Evolutionary conservation across 2,113 vertebrate genomes (phyloP), one percentile per base, ranked within the genome.

Genomic region (Gila orcuttii): DNA sequence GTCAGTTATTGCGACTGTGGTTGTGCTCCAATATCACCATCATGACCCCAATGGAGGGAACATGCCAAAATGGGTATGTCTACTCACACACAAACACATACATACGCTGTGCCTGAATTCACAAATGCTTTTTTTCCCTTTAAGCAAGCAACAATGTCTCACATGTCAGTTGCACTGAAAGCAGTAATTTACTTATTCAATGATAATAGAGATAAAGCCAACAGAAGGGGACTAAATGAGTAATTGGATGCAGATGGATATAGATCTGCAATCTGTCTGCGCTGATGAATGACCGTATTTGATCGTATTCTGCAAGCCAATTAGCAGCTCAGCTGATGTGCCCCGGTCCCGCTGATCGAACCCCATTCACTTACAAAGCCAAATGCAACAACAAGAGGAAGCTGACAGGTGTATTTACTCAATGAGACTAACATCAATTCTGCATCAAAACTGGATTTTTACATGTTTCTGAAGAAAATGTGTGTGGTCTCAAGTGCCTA

Each of bases 21-120:
- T 96, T 50, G 95, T 96, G 57, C 92, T 96, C 74, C 95, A 95
- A 89, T 96, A 96, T 87, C 95, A 96, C 82, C 96, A 96, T 86
- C 95, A 95, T 2, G 95, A 96, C 86, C 95, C 96, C 0, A 95
- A 94, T 0, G 95, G 95, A 86, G 95, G 94, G 3, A 93, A 89
- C 85, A 96, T 96, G 95, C 95, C 96, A 0, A 95, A 94, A 94
- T 96, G 95, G 95, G 96, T 96, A 91, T 93, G 92, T 73, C 74
- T 42, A 1, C 13, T 23, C 39, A 73, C 36, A 83, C 13, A 62
- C 25, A 79, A 45, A 80, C 31, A 79, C 31, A 57, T 50, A 39
- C 23, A 79, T 50, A 39, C 31, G 73, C 36, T 25, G 17, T 28
- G 55, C 28, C 10, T 73, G 21, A 62, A 69, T 69, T 1, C 66